These are phyloP conservation scores for Eumacrocentrus americanus DNA, from an alignment of 2,888 invertebrate species.

Conservation along the genomic window DNA sequence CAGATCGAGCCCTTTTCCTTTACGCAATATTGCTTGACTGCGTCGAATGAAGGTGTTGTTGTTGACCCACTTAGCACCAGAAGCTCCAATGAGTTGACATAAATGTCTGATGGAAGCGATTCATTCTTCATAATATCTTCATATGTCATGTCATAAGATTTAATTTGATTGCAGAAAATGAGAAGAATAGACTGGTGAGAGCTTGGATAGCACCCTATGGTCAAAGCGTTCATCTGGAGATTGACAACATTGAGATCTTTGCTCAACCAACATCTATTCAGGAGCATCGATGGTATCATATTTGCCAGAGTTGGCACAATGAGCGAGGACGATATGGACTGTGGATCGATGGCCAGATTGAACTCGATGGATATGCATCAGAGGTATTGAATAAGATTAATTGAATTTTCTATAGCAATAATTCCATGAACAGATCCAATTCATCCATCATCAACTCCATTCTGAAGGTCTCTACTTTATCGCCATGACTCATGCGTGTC, in stretches of 20 bases:
- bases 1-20: neutral
- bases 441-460: neutral
- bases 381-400: constrained; percentile 46
- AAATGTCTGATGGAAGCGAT: neutral
- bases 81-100: neutral
- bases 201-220: constrained; percentile 70
- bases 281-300: constrained; percentile 69
- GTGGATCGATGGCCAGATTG: constrained; percentile 67
- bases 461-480: constrained; percentile 10
- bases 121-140: neutral
- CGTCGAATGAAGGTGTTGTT: neutral
- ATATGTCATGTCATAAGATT: neutral
- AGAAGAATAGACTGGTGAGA: constrained; percentile 64
- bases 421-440: no score
- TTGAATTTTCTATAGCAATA: neutral
- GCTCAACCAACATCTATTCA: constrained; percentile 42
- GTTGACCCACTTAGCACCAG: neutral
- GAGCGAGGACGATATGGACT: constrained; percentile 68
- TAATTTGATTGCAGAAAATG: constrained; percentile 64
- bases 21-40: constrained; percentile 6
- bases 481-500: no score
- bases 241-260: constrained; percentile 65
- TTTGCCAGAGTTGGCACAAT: constrained; percentile 73
- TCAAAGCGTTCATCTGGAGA: constrained; percentile 64
- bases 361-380: constrained; percentile 56